Conservation (phyloP, 1,140 invertebrate species). For the Augochlora pura region DNA sequence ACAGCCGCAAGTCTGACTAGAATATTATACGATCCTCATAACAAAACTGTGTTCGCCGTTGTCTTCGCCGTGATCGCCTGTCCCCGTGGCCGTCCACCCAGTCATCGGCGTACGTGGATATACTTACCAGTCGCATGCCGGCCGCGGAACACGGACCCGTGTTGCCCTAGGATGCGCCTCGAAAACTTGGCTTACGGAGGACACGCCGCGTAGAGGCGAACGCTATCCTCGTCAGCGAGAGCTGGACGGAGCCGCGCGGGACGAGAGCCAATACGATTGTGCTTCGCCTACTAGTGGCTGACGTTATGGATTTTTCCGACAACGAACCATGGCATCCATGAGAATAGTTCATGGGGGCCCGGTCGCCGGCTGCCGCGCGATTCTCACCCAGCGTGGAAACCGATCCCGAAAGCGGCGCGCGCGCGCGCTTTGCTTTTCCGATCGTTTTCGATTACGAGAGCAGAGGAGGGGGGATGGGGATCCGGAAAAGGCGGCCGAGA, state of each 20-base stretch:
- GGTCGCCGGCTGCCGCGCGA: slow-evolving; percentile 55
- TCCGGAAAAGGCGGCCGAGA: neutral
- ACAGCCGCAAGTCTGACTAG: slow-evolving; percentile 76
- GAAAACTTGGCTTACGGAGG: slow-evolving; percentile 54
- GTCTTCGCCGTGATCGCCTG: slow-evolving; percentile 46
- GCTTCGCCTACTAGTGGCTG: slow-evolving; percentile 71
- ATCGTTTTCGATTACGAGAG: slow-evolving; percentile 21
- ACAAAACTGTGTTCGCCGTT: slow-evolving; percentile 68
- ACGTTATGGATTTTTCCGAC: slow-evolving; percentile 73
- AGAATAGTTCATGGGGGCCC: slow-evolving; percentile 67
- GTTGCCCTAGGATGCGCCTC: slow-evolving; percentile 24
- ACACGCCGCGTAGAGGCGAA: neutral
- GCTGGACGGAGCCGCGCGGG: slow-evolving; percentile 26
- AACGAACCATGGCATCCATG: slow-evolving; percentile 67
- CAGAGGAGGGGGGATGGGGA: too few species aligned
- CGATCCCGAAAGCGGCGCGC: neutral
- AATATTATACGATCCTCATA: slow-evolving; percentile 78
- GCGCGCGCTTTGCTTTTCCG: neutral
- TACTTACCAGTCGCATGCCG: slow-evolving; percentile 18
- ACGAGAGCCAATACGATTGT: slow-evolving; percentile 70
- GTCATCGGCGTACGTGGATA: slow-evolving; percentile 50
- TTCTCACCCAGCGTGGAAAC: slow-evolving; percentile 43
- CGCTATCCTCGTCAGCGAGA: slow-evolving; percentile 23
- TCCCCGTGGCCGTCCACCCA: slow-evolving; percentile 45
- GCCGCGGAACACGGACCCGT: neutral